Conservation (phyloP, 2,888 invertebrate species). For the Melolontha melolontha region DNA sequence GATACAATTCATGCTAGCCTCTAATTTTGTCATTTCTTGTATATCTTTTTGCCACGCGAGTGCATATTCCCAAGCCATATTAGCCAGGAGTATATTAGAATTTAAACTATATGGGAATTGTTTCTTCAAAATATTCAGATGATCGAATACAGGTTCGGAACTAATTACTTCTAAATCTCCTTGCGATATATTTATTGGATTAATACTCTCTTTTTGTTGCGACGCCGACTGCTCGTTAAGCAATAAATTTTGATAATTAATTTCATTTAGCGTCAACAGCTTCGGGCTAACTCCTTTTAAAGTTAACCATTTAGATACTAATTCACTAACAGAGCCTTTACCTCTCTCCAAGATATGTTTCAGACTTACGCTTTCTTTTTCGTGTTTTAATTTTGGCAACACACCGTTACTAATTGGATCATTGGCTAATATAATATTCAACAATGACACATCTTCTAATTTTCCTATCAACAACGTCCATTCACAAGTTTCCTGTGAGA, state of each 20-base stretch:
- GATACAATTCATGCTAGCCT: conserved; percentile 79
- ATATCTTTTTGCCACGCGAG: conserved; percentile 87
- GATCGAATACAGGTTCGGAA: conserved; percentile 69
- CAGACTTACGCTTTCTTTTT: conserved; percentile 73
- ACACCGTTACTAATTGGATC: conserved; percentile 63
- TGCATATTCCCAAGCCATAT: conserved; percentile 93
- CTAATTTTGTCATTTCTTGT: conserved; percentile 73
- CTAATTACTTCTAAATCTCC: conserved; percentile 45
- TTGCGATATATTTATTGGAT: conserved; percentile 49
- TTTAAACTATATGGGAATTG: conserved; percentile 91
- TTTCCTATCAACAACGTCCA: conserved; percentile 91
- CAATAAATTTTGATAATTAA: conserved; percentile 13
- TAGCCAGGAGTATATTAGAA: conserved; percentile 82
- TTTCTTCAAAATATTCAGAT: conserved; percentile 74
- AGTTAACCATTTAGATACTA: conserved; percentile 89
- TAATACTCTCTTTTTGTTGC: conserved; percentile 45
- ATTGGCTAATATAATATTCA: conserved; percentile 77
- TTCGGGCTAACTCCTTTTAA: conserved; percentile 78
- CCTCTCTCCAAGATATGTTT: conserved; percentile 75
- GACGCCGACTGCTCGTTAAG: conserved; percentile 21
- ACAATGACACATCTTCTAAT: conserved; percentile 87
- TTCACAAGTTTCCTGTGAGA: conserved; percentile 86
- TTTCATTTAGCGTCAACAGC: conserved; percentile 70
- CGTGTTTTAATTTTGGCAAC: conserved; percentile 69
- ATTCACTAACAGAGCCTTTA: conserved; percentile 88